Evolutionary conservation across 1,140 invertebrate genomes (phyloP), one percentile per base, ranked within the genome.

Genomic region (Agrypnia vestita): DNA sequence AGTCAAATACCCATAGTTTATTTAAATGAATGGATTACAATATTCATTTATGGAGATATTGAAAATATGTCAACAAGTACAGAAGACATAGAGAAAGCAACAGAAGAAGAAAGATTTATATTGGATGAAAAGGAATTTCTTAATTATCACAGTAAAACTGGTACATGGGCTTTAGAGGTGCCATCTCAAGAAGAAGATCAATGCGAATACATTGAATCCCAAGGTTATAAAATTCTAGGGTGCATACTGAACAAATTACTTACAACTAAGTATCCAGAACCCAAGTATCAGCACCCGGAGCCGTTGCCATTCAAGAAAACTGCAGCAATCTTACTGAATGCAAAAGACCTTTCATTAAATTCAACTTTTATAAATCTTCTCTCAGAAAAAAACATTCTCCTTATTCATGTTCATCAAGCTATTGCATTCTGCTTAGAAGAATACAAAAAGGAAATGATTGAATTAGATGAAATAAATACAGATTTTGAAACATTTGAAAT

Each of bases 241-340:
- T 89, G 91, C 83, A 85, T 91, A 10, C 90, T 93, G 11, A 90
- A 92, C 83, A 89, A 88, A 13, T 85, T 93, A 10, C 84, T 93
- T 21, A 85, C 89, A 80, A 86, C 88, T 10, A 91, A 92, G 80
- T 91, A 92, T 85, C 90, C 91, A 1, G 85, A 86, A 73, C 86
- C 88, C 13, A 82, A 86, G 19, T 82, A 84, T 56, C 81, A 84
- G 78, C 67, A 83, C 59, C 84, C 85, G 25, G 87, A 89, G 11
- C 78, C 86, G 55, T 82, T 91, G 55, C 89, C 86, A 9, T 78
- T 84, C 19, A 89, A 88, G 64, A 84, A 84, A 47, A 79, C 87
- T 15, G 88, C 88, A 55, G 89, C 88, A n/a, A 84, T 92, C 46
- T 67, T 93, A 15, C 86, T 90, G 3, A 89, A 89, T 21, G 69